Conservation (phyloP, 2,888 invertebrate genomes). For the Drosophila flavopinicola region DNA sequence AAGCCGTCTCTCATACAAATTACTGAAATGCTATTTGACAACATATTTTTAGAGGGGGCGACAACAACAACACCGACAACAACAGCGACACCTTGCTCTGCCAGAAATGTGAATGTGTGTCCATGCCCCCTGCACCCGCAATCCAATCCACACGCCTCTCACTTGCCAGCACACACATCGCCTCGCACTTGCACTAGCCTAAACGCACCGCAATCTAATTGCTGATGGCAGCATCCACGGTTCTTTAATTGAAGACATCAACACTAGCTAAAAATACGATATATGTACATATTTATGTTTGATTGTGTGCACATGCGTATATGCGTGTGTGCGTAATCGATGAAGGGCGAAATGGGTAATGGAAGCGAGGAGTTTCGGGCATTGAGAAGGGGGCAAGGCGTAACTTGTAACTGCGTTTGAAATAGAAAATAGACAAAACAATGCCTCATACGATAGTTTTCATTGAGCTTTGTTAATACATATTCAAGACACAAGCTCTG, state of each 20-base stretch:
- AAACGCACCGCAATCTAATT: conserved; percentile 76
- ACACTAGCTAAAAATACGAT: conserved; percentile 77
- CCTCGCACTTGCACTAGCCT: conserved; percentile 65
- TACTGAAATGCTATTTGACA: conserved; percentile 69
- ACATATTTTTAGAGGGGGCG: conserved; percentile 70
- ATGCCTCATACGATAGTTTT: not conserved
- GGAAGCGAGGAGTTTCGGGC: conserved; percentile 22
- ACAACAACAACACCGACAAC: conserved; percentile 32
- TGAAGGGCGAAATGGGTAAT: conserved; percentile 54
- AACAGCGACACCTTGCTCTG: conserved; percentile 63
- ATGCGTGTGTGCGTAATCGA: conserved; percentile 47
- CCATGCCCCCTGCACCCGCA: not conserved
- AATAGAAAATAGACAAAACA: conserved; percentile 7
- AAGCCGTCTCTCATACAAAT: conserved; percentile 72
- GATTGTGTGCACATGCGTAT: conserved; percentile 4
- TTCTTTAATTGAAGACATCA: conserved; percentile 84
- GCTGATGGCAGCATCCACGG: conserved; percentile 78
- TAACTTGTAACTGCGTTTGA: conserved; percentile 38
- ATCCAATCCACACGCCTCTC: not conserved
- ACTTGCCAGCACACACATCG: conserved; percentile 47
- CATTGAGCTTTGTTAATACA: no score
- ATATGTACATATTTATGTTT: conserved; percentile 9
- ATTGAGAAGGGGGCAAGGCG: conserved; percentile 36
- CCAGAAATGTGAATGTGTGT: conserved; percentile 11
- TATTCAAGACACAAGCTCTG: no score